A percentile compares a stretch with the other conserved stretches of the same genome.
These are phyloP conservation scores for Caenorhabditis parvicauda DNA, from an alignment of 2,888 invertebrate genomes.

Conservation along the genomic window DNA sequence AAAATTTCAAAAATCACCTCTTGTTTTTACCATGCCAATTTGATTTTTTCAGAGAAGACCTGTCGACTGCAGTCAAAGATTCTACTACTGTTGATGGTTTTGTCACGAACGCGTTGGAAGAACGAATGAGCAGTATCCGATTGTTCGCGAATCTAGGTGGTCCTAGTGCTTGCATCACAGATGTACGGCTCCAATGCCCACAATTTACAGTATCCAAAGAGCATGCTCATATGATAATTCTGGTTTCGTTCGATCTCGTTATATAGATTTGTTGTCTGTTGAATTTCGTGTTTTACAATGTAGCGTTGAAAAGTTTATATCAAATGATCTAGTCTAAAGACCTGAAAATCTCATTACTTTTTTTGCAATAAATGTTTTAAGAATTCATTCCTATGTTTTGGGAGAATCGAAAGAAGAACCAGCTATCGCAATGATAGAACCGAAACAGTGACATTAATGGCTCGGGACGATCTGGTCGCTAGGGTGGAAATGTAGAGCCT, in stretches of 20 bases:
- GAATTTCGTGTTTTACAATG: not conserved
- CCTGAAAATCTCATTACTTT: too few species aligned
- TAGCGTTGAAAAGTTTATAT: too few species aligned
- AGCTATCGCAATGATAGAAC: too few species aligned
- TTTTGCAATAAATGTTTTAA: too few species aligned
- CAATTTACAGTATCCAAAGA: conserved; percentile 39
- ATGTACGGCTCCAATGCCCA: conserved; percentile 26
- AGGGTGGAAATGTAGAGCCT: too few species aligned
- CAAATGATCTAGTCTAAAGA: too few species aligned
- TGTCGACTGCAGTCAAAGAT: conserved; percentile 30
- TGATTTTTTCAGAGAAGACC: conserved; percentile 28
- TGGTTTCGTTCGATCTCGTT: conserved; percentile 27
- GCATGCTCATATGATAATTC: conserved; percentile 37
- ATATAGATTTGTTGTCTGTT: conserved; percentile 6
- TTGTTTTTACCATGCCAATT: not conserved
- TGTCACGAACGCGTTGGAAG: conserved; percentile 29
- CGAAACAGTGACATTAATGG: too few species aligned
- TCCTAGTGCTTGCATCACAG: conserved; percentile 17
- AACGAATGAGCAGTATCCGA: conserved; percentile 22
- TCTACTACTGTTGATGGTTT: conserved; percentile 35
- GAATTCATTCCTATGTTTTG: too few species aligned
- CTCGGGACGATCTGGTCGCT: too few species aligned
- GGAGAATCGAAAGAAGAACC: too few species aligned
- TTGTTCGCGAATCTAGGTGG: conserved; percentile 18
- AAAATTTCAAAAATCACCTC: not conserved